These are phyloP conservation scores for Piprites chloris DNA, from an alignment of 2,113 vertebrate species.

Conservation along the genomic window DNA sequence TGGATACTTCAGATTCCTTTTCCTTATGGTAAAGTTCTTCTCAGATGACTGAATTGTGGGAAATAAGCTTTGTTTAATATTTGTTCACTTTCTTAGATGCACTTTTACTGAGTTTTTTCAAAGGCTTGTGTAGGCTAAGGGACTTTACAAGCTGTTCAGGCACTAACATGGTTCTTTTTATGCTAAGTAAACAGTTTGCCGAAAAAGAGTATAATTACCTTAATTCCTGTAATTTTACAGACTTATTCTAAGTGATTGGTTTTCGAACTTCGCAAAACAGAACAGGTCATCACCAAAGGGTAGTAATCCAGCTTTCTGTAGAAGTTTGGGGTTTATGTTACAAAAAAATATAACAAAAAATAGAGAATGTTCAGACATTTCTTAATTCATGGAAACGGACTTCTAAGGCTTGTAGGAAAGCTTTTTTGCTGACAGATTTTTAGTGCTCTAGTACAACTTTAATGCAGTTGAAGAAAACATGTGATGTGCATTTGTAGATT, in stretches of 20 bases:
- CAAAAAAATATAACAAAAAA: neutral
- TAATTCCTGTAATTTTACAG: conserved; percentile 52
- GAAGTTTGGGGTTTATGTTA: neutral
- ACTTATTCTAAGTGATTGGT: neutral
- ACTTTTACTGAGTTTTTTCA: neutral
- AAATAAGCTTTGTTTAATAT: neutral
- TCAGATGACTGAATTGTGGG: neutral
- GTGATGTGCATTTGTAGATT: neutral
- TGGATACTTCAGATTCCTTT: neutral
- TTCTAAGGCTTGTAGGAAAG: neutral
- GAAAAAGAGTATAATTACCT: conserved; percentile 37
- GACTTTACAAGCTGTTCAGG: neutral
- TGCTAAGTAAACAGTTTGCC: neutral
- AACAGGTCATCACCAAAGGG: neutral
- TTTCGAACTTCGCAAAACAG: conserved; percentile 7
- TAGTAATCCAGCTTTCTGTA: neutral
- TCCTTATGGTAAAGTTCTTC: neutral
- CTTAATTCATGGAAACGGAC: neutral
- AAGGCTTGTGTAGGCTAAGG: neutral
- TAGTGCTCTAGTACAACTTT: neutral
- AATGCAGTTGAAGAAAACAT: neutral
- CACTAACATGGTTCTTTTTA: neutral
- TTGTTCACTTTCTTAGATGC: neutral
- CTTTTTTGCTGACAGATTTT: neutral
- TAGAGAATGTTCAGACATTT: neutral